These are phyloP conservation scores for Anoncus sp. DNA, from an alignment of 2,888 invertebrate species.

Conservation along the genomic window DNA sequence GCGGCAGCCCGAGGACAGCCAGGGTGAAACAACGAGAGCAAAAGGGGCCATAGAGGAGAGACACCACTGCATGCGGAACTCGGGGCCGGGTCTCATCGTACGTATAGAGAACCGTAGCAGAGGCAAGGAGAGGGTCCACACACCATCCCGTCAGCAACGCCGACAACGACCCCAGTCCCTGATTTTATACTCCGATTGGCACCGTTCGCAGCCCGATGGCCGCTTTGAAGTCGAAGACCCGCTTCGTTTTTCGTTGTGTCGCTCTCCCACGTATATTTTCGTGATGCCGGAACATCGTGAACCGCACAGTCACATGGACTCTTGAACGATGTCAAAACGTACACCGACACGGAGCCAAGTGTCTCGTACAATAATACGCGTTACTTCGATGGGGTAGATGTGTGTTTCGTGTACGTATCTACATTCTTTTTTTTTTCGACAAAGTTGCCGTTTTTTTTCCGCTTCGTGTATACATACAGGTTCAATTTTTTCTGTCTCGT, in stretches of 20 bases:
- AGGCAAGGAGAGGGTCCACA: constrained; percentile 50
- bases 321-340: constrained; percentile 40
- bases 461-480: constrained; percentile 11
- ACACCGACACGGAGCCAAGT: constrained; percentile 24
- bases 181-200: constrained; percentile 79
- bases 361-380: constrained; percentile 14
- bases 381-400: constrained; percentile 19
- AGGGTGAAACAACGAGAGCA: constrained; percentile 54
- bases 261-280: constrained; percentile 54
- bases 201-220: constrained; percentile 77
- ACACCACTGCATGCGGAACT: constrained; percentile 26
- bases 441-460: constrained; percentile 25
- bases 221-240: constrained; percentile 76
- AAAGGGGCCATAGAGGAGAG: constrained; percentile 57
- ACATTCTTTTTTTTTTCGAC: constrained; percentile 36
- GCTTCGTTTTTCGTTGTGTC: constrained; percentile 64
- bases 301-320: constrained; percentile 28
- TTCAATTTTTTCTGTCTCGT: constrained; percentile 55
- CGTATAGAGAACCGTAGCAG: constrained; percentile 34
- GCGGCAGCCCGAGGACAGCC: constrained; percentile 53
- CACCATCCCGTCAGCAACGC: constrained; percentile 50
- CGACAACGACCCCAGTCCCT: constrained; percentile 69
- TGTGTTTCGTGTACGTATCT: background rate
- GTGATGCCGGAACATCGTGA: constrained; percentile 44
- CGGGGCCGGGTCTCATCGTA: background rate